Evolutionary conservation across 2,797 vertebrate species (phyloP).

Genomic region (Acanthurus leucopareius): DNA sequence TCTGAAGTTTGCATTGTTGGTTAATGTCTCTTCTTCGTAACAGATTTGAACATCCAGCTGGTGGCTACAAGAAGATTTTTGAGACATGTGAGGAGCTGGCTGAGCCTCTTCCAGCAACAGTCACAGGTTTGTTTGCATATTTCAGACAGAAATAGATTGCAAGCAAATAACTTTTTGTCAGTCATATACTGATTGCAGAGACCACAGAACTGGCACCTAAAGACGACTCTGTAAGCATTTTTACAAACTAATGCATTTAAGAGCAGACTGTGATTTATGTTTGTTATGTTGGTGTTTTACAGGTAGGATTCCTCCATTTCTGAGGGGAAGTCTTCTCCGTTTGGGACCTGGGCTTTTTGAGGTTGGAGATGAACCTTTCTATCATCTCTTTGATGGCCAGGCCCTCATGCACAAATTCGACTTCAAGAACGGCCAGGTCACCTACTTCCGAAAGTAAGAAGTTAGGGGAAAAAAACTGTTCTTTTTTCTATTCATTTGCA

Average conservation of each 20-base stretch:
- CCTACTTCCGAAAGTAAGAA: conserved; percentile 92
- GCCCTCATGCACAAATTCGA: conserved; percentile 99
- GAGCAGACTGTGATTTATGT: conserved; percentile 1
- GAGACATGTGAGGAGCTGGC: conserved; percentile 96
- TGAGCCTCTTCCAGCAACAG: conserved; percentile 91
- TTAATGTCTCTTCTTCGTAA: conserved; percentile 30
- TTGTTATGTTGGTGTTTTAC: conserved; percentile 9
- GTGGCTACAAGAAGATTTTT: conserved; percentile 96
- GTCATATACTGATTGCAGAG: neutral
- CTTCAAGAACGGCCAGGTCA: conserved; percentile 96
- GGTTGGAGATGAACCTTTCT: conserved; percentile 93
- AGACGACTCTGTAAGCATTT: neutral
- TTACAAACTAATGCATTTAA: neutral
- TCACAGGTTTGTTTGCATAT: conserved; percentile 89
- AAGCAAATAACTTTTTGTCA: neutral
- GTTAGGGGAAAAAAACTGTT: neutral
- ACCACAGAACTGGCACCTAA: neutral
- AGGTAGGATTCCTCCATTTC: conserved; percentile 94
- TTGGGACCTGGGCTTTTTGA: conserved; percentile 97
- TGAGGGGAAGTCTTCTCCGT: conserved; percentile 94
- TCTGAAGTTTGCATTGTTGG: neutral
- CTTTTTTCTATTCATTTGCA: conserved; percentile 3
- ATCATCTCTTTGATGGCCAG: conserved; percentile 97
- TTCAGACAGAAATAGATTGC: conserved; percentile 40
- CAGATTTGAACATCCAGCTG: conserved; percentile 97